These are phyloP conservation scores for Eulemur mongoz DNA, from an alignment of 2,797 vertebrate species.

Conservation along the genomic window DNA sequence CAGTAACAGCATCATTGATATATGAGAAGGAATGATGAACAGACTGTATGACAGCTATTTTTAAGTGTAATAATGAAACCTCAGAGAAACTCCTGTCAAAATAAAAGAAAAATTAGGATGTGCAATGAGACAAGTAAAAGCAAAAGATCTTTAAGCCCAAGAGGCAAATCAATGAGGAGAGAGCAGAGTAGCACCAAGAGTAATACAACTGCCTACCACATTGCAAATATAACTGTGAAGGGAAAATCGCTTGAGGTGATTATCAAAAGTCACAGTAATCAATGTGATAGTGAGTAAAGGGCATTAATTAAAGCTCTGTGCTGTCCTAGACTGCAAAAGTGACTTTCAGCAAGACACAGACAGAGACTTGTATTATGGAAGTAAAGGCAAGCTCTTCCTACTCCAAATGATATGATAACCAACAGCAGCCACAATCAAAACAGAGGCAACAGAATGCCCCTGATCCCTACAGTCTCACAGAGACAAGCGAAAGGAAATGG, in stretches of 20 bases:
- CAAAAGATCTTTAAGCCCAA: constrained; percentile 48
- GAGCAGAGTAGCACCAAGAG: background rate
- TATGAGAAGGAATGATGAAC: background rate
- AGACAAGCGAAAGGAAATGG: background rate
- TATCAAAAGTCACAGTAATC: constrained; percentile 62
- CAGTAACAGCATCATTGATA: background rate
- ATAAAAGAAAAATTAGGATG: constrained; percentile 7
- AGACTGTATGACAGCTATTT: background rate
- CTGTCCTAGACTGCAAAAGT: constrained; percentile 1
- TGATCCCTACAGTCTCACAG: background rate
- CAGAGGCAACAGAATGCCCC: background rate
- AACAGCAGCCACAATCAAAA: background rate
- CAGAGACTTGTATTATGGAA: background rate
- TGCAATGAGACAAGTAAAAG: constrained; percentile 32
- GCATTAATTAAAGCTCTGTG: constrained; percentile 58
- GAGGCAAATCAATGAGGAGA: constrained; percentile 52
- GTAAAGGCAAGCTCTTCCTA: background rate
- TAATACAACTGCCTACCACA: background rate
- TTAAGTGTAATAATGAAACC: constrained; percentile 14
- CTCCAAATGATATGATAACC: background rate
- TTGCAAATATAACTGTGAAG: background rate
- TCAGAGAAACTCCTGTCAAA: constrained; percentile 41
- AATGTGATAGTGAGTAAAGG: constrained; percentile 23
- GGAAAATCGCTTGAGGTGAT: constrained; percentile 46
- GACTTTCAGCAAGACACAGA: constrained; percentile 15